Percentiles rank a stretch among this genome's conserved stretches.
phyloP scores from a whole-genome alignment of 2,888 invertebrate species.

The Dynastes grantii region DNA sequence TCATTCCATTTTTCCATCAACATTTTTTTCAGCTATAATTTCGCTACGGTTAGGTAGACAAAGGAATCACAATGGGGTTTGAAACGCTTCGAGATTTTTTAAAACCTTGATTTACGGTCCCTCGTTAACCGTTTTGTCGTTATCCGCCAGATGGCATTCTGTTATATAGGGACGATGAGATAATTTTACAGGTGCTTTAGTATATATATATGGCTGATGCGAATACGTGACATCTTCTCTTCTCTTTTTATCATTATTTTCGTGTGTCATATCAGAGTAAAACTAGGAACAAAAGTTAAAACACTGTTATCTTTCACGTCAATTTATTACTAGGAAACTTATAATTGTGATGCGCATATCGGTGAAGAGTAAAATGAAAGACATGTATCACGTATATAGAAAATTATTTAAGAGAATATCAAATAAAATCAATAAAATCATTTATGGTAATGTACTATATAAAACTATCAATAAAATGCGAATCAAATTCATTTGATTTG shows the following conservation, averaged over 20 bases:
- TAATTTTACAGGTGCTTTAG: conserved; percentile 29
- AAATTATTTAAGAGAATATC: too few species aligned
- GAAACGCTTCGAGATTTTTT: conserved; percentile 26
- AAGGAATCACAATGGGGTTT: background rate
- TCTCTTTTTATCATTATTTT: background rate
- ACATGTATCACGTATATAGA: too few species aligned
- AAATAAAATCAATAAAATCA: too few species aligned
- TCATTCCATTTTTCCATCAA: background rate
- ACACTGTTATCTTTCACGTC: background rate
- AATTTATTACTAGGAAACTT: background rate
- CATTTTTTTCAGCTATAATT: background rate
- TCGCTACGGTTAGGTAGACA: conserved; percentile 2
- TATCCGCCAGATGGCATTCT: conserved; percentile 12
- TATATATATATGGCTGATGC: conserved; percentile 1
- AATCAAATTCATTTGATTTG: too few species aligned
- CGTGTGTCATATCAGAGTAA: background rate
- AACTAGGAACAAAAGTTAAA: background rate
- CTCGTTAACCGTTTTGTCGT: conserved; percentile 24
- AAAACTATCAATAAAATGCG: too few species aligned
- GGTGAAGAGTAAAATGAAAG: too few species aligned
- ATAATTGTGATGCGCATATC: too few species aligned
- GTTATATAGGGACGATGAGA: conserved; percentile 11
- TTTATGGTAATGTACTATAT: too few species aligned
- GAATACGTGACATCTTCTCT: conserved; percentile 4
- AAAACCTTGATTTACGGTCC: conserved; percentile 27